phyloP scores from a whole-genome alignment of 2,113 vertebrate species.

The Gambusia affinis region DNA sequence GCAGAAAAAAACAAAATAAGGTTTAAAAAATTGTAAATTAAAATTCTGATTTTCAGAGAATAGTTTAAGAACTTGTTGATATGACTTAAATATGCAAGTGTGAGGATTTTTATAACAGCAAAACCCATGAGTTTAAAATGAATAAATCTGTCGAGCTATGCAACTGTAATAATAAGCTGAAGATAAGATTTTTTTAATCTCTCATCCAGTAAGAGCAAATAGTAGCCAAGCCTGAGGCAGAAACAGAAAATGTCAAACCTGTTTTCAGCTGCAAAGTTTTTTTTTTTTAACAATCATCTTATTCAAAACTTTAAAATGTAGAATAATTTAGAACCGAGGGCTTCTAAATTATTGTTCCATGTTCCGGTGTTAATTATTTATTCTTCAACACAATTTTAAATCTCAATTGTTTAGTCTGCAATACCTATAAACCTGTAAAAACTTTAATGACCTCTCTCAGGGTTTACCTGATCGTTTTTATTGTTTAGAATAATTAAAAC shows the following conservation, averaged over 20 bases:
- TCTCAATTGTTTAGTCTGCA: constrained; percentile 3
- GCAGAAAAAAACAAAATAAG: too few species aligned
- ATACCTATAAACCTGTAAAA: constrained; percentile 2
- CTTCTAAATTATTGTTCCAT: too few species aligned
- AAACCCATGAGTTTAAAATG: neutral
- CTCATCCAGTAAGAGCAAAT: neutral
- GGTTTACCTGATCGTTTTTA: constrained; percentile 6
- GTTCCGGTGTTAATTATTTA: neutral
- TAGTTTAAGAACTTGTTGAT: too few species aligned
- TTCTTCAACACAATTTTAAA: constrained; percentile 4
- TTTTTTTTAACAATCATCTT: too few species aligned
- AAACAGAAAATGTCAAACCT: too few species aligned
- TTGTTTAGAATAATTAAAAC: constrained; percentile 15
- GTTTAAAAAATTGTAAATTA: too few species aligned
- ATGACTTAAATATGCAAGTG: too few species aligned
- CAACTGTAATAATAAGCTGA: neutral
- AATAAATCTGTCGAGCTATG: neutral
- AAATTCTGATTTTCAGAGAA: too few species aligned
- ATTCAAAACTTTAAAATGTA: neutral
- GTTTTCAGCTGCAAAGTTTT: too few species aligned
- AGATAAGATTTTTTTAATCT: neutral
- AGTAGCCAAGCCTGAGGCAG: too few species aligned
- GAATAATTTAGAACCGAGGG: neutral
- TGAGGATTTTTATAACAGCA: too few species aligned
- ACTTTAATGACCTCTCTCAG: constrained; percentile 10